These are phyloP conservation scores for Pristionchus mayeri DNA, from an alignment of 2,888 invertebrate genomes.

Conservation along the genomic window DNA sequence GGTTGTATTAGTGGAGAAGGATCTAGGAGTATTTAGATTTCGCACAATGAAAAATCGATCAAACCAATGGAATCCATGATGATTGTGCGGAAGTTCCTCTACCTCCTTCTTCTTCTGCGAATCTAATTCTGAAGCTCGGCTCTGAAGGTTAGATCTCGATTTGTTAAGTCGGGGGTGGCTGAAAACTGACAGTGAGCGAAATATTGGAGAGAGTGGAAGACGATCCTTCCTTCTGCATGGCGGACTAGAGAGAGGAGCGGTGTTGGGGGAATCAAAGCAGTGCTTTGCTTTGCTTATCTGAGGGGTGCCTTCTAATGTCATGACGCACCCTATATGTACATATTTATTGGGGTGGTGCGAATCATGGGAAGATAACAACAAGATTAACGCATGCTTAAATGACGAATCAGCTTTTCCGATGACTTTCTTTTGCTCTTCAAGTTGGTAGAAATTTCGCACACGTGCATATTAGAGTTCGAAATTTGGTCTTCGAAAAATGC, in stretches of 20 bases:
- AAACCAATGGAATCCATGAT: slow-evolving; percentile 36
- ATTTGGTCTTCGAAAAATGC: too few species aligned
- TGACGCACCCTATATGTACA: not conserved
- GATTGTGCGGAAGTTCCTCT: not conserved
- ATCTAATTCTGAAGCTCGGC: not conserved
- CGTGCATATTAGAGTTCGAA: too few species aligned
- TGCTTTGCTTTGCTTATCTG: not conserved
- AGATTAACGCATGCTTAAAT: too few species aligned
- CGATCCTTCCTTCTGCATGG: not conserved
- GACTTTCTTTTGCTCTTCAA: too few species aligned
- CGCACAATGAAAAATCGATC: not conserved
- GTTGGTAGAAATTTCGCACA: too few species aligned
- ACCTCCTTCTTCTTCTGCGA: not conserved
- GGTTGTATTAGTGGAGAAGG: too few species aligned
- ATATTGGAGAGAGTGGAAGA: not conserved
- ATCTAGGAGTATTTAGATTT: too few species aligned
- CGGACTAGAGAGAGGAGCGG: not conserved
- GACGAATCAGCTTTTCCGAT: too few species aligned
- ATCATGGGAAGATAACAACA: not conserved
- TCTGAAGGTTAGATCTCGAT: too few species aligned
- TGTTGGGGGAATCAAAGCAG: not conserved
- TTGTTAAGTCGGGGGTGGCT: too few species aligned
- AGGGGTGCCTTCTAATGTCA: not conserved
- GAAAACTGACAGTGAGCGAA: too few species aligned
- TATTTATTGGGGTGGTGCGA: not conserved